Conservation (phyloP, 1,140 invertebrate genomes). For the Drepana arcuata region DNA sequence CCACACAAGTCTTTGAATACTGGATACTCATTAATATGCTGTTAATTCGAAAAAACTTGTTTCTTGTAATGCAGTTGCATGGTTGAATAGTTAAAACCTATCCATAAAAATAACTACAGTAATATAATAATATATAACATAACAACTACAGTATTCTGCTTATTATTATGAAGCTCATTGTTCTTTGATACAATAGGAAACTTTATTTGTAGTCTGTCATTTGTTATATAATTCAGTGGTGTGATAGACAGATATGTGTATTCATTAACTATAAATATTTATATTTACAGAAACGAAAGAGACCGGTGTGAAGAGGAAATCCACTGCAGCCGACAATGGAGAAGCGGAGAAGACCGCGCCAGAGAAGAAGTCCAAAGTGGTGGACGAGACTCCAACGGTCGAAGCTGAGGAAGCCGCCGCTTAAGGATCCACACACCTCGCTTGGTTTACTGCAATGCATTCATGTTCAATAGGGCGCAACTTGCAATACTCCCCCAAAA, state of each 20-base stretch:
- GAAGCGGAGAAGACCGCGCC: slow-evolving; percentile 75
- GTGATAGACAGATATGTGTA: neutral
- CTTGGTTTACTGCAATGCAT: slow-evolving; percentile 69
- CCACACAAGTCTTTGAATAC: too few species aligned
- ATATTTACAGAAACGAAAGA: slow-evolving; percentile 53
- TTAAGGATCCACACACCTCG: slow-evolving; percentile 59
- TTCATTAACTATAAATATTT: slow-evolving; percentile 5
- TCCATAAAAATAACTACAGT: too few species aligned
- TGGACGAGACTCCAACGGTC: slow-evolving; percentile 73
- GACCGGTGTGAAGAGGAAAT: slow-evolving; percentile 80
- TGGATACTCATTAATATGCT: too few species aligned
- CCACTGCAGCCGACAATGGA: slow-evolving; percentile 72
- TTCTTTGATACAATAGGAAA: too few species aligned
- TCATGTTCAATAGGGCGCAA: slow-evolving; percentile 55
- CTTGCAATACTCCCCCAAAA: slow-evolving; percentile 34
- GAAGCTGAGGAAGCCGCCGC: slow-evolving; percentile 77
- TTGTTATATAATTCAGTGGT: slow-evolving; percentile 2
- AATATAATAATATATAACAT: too few species aligned
- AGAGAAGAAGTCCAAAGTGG: slow-evolving; percentile 82
- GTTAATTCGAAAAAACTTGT: too few species aligned
- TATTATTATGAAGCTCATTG: too few species aligned
- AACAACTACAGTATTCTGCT: too few species aligned
- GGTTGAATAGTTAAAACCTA: too few species aligned
- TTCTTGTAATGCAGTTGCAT: too few species aligned
- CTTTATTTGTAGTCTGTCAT: too few species aligned